Percentiles rank a stretch among this genome's conserved stretches.
These are phyloP conservation scores for Holotrichia oblita DNA, from an alignment of 1,140 invertebrate species.

Conservation along the genomic window DNA sequence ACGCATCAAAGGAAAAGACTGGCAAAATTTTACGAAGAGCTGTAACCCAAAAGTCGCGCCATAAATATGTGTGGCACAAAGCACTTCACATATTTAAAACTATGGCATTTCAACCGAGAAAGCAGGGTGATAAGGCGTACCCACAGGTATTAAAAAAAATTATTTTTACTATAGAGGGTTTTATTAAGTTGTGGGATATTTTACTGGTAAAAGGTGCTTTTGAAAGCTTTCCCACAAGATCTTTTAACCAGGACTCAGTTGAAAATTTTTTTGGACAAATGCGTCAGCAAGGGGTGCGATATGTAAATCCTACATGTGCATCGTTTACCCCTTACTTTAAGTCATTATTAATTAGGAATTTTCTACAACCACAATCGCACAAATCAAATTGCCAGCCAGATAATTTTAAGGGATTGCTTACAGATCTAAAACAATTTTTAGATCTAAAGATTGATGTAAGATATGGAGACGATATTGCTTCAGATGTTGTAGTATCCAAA, in stretches of 20 bases:
- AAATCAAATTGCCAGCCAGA: too few relatives aligned
- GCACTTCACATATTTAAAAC: slow-evolving; percentile 10
- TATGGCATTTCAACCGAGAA: background rate
- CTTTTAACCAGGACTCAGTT: slow-evolving; percentile 48
- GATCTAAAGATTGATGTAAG: too few relatives aligned
- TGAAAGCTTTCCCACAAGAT: slow-evolving; percentile 42
- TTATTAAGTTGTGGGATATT: slow-evolving; percentile 37
- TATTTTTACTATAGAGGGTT: background rate
- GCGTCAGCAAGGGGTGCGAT: too few relatives aligned
- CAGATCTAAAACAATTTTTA: too few relatives aligned
- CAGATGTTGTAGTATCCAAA: too few relatives aligned
- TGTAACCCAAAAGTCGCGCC: slow-evolving; percentile 18
- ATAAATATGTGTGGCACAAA: slow-evolving; percentile 15
- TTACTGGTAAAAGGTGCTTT: slow-evolving; percentile 37
- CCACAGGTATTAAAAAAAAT: background rate
- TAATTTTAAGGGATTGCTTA: too few relatives aligned
- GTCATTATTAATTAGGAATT: too few relatives aligned
- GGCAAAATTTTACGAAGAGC: background rate
- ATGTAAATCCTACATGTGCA: too few relatives aligned
- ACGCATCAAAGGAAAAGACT: background rate
- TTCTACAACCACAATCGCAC: too few relatives aligned
- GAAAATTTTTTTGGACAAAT: slow-evolving; percentile 50
- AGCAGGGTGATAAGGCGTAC: background rate
- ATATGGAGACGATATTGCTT: too few relatives aligned
- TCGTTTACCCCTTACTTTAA: too few relatives aligned